Conservation (phyloP, 2,113 vertebrate species). For the Tragulus kanchil region DNA sequence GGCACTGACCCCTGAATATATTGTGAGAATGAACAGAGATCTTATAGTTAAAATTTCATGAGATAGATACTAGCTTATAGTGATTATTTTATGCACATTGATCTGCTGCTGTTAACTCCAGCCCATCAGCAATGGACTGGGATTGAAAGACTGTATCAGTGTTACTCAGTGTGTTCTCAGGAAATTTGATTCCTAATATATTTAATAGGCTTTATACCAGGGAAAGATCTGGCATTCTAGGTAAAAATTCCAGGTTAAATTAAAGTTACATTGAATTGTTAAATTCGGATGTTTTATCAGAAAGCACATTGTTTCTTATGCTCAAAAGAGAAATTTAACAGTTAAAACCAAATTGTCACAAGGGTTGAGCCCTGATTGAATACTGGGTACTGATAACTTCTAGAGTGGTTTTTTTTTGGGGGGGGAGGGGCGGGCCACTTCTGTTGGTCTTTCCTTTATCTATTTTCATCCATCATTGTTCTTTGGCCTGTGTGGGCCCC, state of each 20-base stretch:
- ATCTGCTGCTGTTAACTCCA: neutral
- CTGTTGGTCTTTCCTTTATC: too few species aligned
- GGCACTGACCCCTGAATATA: neutral
- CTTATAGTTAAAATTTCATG: neutral
- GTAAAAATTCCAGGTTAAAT: neutral
- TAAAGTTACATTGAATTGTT: neutral
- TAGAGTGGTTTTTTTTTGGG: too few species aligned
- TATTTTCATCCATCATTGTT: too few species aligned
- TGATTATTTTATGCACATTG: neutral
- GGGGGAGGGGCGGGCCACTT: too few species aligned
- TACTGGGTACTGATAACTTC: too few species aligned
- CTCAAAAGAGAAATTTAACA: neutral
- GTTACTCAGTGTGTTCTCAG: neutral
- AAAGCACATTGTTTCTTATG: neutral
- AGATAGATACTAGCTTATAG: neutral
- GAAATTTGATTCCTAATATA: neutral
- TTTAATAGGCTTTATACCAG: neutral
- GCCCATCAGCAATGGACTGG: neutral
- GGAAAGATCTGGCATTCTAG: neutral
- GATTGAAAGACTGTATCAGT: neutral
- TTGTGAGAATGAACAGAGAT: slow-evolving; percentile 4
- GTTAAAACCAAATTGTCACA: neutral
- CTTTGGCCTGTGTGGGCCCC: too few species aligned
- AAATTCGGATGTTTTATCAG: neutral
- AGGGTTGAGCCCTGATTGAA: neutral